A percentile compares a stretch with the other conserved stretches of the same genome.
phyloP scores from a whole-genome alignment of 1,140 invertebrate species.

The Drosophila neocordata region DNA sequence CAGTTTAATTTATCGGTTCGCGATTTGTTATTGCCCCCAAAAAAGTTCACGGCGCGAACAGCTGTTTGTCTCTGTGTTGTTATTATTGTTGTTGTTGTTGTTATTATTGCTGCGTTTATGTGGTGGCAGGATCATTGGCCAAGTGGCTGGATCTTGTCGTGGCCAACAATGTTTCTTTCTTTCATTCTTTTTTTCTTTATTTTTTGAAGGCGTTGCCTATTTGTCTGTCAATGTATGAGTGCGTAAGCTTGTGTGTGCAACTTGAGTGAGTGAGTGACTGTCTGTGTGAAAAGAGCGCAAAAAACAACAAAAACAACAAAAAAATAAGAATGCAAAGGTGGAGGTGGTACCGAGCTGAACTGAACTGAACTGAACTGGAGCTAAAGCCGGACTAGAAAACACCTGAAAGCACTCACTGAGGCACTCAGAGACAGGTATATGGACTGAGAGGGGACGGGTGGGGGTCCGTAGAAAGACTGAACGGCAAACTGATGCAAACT shows the following conservation, averaged over 20 bases:
- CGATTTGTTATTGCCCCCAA: constrained; percentile 58
- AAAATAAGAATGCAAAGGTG: background rate
- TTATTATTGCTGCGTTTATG: constrained; percentile 26
- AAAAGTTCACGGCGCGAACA: constrained; percentile 39
- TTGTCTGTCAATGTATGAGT: constrained; percentile 37
- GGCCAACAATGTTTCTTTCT: background rate
- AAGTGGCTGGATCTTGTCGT: constrained; percentile 69
- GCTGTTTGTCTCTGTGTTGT: constrained; percentile 48
- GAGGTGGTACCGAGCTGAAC: background rate
- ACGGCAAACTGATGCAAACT: constrained; percentile 81
- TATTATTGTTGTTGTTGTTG: constrained; percentile 36
- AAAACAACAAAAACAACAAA: constrained; percentile 13
- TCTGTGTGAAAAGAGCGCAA: constrained; percentile 55
- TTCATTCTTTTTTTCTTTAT: no score
- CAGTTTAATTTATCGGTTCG: constrained; percentile 57
- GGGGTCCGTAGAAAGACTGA: constrained; percentile 57
- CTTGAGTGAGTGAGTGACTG: constrained; percentile 30
- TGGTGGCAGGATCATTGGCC: constrained; percentile 66
- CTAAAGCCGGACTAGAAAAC: constrained; percentile 6
- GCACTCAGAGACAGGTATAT: constrained; percentile 32
- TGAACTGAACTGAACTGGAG: background rate
- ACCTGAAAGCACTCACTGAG: constrained; percentile 52
- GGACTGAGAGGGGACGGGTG: constrained; percentile 17
- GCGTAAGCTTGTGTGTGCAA: constrained; percentile 22
- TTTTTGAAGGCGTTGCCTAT: constrained; percentile 76